A percentile compares a stretch with the other conserved stretches of the same genome.
phyloP scores from a whole-genome alignment of 2,113 vertebrate genomes.

The Thryonomys swinderianus region DNA sequence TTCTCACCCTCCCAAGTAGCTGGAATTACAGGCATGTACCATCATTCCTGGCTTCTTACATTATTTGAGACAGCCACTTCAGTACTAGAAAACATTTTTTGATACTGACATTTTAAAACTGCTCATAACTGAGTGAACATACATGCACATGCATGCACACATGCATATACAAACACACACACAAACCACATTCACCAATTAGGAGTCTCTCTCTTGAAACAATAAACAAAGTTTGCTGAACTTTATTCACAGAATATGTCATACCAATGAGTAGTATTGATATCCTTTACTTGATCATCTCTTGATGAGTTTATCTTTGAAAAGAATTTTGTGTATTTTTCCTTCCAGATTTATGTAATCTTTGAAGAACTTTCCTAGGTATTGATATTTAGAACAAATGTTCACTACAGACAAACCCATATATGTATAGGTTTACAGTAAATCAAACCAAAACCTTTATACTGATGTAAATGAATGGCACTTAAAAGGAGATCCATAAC shows the following conservation, averaged over 20 bases:
- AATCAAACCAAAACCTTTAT: conserved; percentile 37
- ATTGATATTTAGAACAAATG: conserved; percentile 12
- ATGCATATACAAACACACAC: background rate
- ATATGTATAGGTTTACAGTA: conserved; percentile 21
- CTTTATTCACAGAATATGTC: conserved; percentile 40
- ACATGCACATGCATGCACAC: background rate
- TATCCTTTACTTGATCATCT: background rate
- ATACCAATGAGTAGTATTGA: background rate
- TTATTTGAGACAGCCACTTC: background rate
- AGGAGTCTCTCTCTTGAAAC: background rate
- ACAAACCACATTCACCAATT: background rate
- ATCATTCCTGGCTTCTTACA: background rate
- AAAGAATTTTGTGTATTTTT: conserved; percentile 44
- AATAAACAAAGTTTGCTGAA: background rate
- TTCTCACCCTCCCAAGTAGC: background rate
- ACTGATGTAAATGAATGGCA: background rate
- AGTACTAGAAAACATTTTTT: conserved; percentile 45
- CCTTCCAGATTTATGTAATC: conserved; percentile 9
- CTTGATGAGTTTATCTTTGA: conserved; percentile 45
- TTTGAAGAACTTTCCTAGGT: conserved; percentile 42
- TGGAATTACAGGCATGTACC: background rate
- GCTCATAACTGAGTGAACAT: background rate
- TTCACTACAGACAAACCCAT: background rate
- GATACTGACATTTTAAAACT: conserved; percentile 48
- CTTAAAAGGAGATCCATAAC: background rate